Conservation (phyloP, 2,113 vertebrate species). For the Hydrochoerus hydrochaeris region DNA sequence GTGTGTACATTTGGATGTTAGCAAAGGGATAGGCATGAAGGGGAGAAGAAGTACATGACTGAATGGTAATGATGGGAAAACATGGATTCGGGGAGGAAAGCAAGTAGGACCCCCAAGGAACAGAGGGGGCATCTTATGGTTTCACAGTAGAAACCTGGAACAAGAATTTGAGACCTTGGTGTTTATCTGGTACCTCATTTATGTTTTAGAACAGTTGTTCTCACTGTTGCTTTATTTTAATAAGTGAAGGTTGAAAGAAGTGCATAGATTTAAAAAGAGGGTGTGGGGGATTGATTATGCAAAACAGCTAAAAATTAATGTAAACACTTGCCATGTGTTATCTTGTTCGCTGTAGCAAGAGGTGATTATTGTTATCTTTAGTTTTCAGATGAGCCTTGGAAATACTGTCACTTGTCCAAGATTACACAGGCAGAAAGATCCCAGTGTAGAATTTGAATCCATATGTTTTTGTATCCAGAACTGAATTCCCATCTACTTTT, state of each 20-base stretch:
- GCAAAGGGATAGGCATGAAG: not conserved
- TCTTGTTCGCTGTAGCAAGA: not conserved
- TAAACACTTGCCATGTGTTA: not conserved
- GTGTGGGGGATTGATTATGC: not conserved
- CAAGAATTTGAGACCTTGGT: not conserved
- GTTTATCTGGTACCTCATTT: not conserved
- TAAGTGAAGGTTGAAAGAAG: constrained; percentile 23
- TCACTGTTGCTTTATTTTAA: constrained; percentile 31
- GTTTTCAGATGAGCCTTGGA: constrained; percentile 3
- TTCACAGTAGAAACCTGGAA: constrained; percentile 16
- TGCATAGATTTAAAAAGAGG: not conserved
- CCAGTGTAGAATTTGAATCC: not conserved
- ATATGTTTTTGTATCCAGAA: not conserved
- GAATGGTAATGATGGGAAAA: not conserved
- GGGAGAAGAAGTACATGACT: not conserved
- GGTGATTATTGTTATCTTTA: not conserved
- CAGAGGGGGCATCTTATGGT: not conserved
- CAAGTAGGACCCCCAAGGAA: not conserved
- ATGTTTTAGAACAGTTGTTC: not conserved
- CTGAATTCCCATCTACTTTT: not conserved
- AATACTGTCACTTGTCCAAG: not conserved
- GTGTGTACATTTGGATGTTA: not conserved
- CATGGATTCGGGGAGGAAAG: not conserved
- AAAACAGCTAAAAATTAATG: not conserved
- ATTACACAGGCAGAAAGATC: not conserved